Evolutionary conservation across 2,113 vertebrate genomes (phyloP), one percentile per base, ranked within the genome.

Genomic region (Tragelaphus buxtoni): DNA sequence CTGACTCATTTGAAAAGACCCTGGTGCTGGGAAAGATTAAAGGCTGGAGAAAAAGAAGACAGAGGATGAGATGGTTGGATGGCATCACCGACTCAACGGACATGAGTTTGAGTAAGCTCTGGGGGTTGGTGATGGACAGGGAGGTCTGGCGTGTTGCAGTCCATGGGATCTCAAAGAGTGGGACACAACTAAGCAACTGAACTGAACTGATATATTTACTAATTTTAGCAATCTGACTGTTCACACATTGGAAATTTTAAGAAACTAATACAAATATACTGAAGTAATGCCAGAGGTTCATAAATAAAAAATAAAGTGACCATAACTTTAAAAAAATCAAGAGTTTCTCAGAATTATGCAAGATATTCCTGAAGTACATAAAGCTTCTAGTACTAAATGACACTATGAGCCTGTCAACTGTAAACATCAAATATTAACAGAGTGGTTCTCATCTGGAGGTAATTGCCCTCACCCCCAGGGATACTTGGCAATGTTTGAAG

Each of bases 61-160:
- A 35, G n/a, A 69, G 63, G 17, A 35, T 69, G 32, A 69, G 63
- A 69, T 20, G 32, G 8, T 69, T 69, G 17, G 2, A 35, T 20
- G n/a, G n/a, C 17, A 69, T 69, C n/a, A 35, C 9, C 18, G 0
- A 69, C 17, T 69, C 17, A 69, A 35, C 0, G 1, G n/a, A 22
- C 17, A 35, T 69, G 18, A 35, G 8, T 35, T 10, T 69, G 9
- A 35, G 63, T 69, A 35, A 20, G n/a, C 9, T 35, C 63, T 35
- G 17, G 9, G n/a, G 4, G n/a, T 35, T 69, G 17, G 9, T 69
- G 17, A 35, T 22, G 18, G 17, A 20, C 18, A 35, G 9, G 18
- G n/a, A 69, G n/a, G 18, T 9, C 63, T 69, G 63, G 18, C 0
- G 4, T 35, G 17, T 18, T 69, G 17, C 63, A 20, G 17, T 69